These are phyloP conservation scores for Halisarca cf. caerulea DNA, from an alignment of 37 sponge, comb jelly and placozoan species.

Conservation along the genomic window DNA sequence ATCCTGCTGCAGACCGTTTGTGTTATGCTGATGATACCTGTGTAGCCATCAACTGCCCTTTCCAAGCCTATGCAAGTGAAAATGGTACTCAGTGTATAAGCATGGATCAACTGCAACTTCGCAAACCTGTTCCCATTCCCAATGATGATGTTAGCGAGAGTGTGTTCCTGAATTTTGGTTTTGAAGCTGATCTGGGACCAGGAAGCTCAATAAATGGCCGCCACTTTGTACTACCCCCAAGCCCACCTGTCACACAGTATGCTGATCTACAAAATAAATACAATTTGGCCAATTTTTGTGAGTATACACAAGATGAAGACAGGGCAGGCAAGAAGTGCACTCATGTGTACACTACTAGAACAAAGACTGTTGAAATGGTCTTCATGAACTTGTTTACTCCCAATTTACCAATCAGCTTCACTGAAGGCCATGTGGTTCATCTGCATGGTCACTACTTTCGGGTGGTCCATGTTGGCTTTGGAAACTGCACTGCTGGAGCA, in stretches of 20 bases:
- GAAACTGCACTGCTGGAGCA: background rate
- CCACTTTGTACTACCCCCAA: constrained; percentile 57
- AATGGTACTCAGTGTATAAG: constrained; percentile 49
- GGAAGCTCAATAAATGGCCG: constrained; percentile 68
- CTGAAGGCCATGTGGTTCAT: constrained; percentile 28
- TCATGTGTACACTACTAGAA: background rate
- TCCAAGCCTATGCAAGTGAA: constrained; percentile 17
- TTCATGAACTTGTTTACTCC: constrained; percentile 1
- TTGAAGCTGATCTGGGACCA: constrained; percentile 42
- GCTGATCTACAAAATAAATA: background rate
- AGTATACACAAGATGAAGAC: background rate
- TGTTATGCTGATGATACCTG: constrained; percentile 11
- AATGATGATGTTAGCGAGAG: background rate
- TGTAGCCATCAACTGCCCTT: constrained; percentile 72
- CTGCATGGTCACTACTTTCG: constrained; percentile 41
- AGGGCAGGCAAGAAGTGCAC: background rate
- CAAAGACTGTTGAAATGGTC: constrained; percentile 6
- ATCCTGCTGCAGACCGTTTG: background rate
- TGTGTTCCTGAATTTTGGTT: constrained; percentile 80
- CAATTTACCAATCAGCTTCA: background rate
- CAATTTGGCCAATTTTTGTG: background rate
- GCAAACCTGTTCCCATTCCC: background rate
- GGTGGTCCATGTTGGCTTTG: constrained; percentile 34
- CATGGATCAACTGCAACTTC: constrained; percentile 21
- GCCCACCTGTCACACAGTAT: constrained; percentile 32